phyloP scores from a whole-genome alignment of 2,113 vertebrate species.

The Oenanthe oenanthe region DNA sequence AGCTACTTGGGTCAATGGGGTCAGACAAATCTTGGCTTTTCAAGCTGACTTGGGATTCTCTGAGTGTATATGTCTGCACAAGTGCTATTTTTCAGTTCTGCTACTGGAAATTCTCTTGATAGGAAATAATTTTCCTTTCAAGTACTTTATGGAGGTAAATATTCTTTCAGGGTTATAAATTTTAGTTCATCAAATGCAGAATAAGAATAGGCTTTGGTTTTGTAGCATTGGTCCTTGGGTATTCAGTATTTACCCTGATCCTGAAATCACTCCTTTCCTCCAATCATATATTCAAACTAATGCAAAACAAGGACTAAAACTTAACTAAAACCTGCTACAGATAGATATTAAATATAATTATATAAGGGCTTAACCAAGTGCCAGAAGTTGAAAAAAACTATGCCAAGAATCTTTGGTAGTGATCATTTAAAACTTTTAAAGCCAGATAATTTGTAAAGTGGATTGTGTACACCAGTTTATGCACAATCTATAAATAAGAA shows the following conservation, averaged over 20 bases:
- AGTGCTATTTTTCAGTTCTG: neutral
- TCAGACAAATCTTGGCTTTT: neutral
- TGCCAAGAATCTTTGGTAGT: neutral
- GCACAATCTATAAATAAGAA: neutral
- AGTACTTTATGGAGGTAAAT: neutral
- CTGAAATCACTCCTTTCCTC: neutral
- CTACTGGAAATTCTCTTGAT: conserved; percentile 19
- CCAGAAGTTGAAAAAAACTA: neutral
- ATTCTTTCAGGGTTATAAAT: neutral
- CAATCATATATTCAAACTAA: neutral
- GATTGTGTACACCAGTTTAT: neutral
- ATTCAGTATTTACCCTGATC: neutral
- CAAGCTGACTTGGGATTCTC: neutral
- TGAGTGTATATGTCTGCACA: fast-evolving
- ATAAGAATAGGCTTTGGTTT: neutral
- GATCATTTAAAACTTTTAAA: neutral
- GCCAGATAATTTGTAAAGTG: neutral
- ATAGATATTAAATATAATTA: neutral
- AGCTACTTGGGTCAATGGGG: neutral
- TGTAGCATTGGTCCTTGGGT: neutral
- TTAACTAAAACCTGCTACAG: neutral
- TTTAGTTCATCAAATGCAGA: neutral
- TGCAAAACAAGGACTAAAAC: neutral
- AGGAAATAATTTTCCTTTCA: neutral
- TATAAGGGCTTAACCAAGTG: neutral